Base-by-base conservation (phyloP, 2,888 invertebrate genomes). In the Tromatobia lineatoria region DNA sequence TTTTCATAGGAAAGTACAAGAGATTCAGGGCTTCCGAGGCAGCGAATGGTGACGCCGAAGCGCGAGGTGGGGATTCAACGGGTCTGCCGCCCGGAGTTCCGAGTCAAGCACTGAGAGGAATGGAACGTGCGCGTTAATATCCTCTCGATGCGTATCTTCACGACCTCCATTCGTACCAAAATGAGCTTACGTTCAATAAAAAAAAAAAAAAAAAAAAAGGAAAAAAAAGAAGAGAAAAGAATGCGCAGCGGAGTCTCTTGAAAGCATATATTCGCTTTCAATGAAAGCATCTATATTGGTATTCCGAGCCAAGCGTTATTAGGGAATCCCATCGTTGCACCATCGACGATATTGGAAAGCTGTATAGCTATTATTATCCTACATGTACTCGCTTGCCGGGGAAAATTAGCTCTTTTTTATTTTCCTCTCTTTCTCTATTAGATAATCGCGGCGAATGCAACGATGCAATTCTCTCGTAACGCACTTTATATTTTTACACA, bases 1-100 rank as follows among this genome's bases (percentile, higher is more conserved):
- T 66, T 52, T 78, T 1, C 11, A 29, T 73, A 93, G 93, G 91
- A 81, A 93, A 93, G 75, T 93, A 93, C 88, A 93, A 93, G 85
- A 90, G 93, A 73, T 93, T 91, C 88, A 91, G 90, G 87, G 91
- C 90, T 75, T 92, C 93, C 61, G 93, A 93, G 82, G 93, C 93
- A 1, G 90, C 89, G 20, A 90, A 76, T 80, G 89, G 88, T 78
- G 93, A 94, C 69, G 89, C 90, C 6, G 93, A 93, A 88, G 92
- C 91, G 3, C 85, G 91, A 23, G 90, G 85, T 29, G 90, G 88
- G 3, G 93, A 92, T 23, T 74, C 88, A 10, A 86, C 89, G 11
- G 86, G 90, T 11, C 83, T 91, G 45, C 91, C 93, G 2, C 91
- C 93, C 0, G 93, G 92, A 3, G 91, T 92, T 57, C 91, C 93